Percentiles rank a stretch among this genome's conserved stretches.
These are phyloP conservation scores for Mormyrus hasselquistii DNA, from an alignment of 2,797 vertebrate genomes.

Conservation along the genomic window DNA sequence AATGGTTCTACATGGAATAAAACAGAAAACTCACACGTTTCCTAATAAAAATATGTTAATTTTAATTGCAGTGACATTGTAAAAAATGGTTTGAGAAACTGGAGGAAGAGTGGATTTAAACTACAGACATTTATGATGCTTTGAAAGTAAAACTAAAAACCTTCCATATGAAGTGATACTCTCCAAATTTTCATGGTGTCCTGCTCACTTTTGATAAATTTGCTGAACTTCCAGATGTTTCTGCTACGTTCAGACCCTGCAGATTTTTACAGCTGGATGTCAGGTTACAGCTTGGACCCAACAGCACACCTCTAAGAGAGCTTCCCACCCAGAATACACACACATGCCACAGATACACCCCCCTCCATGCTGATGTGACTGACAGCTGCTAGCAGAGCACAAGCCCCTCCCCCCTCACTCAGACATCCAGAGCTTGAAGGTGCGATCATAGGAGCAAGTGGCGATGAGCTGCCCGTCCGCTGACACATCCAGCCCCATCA, in stretches of 20 bases:
- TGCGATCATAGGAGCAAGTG: slow-evolving; percentile 89
- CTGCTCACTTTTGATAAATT: not conserved
- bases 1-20: not conserved
- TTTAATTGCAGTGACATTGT: slow-evolving; percentile 12
- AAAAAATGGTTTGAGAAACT: not conserved
- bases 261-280: not conserved
- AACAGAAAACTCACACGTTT: not conserved
- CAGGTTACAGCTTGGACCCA: not conserved
- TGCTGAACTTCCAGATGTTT: not conserved
- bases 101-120: not conserved
- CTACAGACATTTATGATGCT: not conserved
- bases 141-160: not conserved
- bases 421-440: slow-evolving; percentile 93
- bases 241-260: not conserved
- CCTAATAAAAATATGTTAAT: not conserved
- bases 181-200: not conserved
- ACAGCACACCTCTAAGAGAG: not conserved
- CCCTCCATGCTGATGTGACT: not conserved
- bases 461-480: slow-evolving; percentile 87
- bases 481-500: slow-evolving; percentile 91
- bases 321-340: not conserved
- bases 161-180: not conserved
- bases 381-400: not conserved
- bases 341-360: not conserved
- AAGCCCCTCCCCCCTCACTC: slow-evolving; percentile 52